These are phyloP conservation scores for Steatocranus sp. DNA, from an alignment of 2,797 vertebrate species.

Conservation along the genomic window DNA sequence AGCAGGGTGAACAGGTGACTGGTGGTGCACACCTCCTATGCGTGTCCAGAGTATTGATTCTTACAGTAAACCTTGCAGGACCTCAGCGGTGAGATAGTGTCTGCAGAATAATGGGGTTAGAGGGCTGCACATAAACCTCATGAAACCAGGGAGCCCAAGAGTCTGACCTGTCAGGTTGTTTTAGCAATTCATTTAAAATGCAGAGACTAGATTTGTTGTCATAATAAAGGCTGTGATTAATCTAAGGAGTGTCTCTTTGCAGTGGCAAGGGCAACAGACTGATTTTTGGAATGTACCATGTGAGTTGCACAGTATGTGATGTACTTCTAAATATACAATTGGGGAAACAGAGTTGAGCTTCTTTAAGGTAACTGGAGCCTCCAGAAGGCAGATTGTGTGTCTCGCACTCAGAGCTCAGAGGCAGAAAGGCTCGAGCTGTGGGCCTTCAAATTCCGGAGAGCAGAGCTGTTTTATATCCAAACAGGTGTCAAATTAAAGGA, in stretches of 20 bases:
- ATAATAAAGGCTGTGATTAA: slow-evolving; percentile 23
- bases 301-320: slow-evolving; percentile 63
- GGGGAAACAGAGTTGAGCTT: slow-evolving; percentile 65
- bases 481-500: not conserved
- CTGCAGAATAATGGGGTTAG: not conserved
- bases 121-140: not conserved
- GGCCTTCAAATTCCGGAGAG: not conserved
- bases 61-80: slow-evolving; percentile 21
- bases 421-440: not conserved
- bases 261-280: slow-evolving; percentile 45
- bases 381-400: slow-evolving; percentile 47
- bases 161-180: not conserved
- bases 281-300: slow-evolving; percentile 65
- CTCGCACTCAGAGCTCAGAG: slow-evolving; percentile 30
- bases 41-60: slow-evolving; percentile 46
- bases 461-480: not conserved
- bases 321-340: slow-evolving; percentile 74
- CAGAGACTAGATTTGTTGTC: not conserved
- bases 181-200: not conserved
- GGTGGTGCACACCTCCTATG: not conserved
- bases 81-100: not conserved
- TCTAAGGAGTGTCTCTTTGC: slow-evolving; percentile 9
- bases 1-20: slow-evolving; percentile 44
- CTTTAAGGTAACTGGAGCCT: slow-evolving; percentile 67
- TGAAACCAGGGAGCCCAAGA: not conserved